Conservation (phyloP, 1,140 invertebrate genomes). For the Listronotus bonariensis region DNA sequence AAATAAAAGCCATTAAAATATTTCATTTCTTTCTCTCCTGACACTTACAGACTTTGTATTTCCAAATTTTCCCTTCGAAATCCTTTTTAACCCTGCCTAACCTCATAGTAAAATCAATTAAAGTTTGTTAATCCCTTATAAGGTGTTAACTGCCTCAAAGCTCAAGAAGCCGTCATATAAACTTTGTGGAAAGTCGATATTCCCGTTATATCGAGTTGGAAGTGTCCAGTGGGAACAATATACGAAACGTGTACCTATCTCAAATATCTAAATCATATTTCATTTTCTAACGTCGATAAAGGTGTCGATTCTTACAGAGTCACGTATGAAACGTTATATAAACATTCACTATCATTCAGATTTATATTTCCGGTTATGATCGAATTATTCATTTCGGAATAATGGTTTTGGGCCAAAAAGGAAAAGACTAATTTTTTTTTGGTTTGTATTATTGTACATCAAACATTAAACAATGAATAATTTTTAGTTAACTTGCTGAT, state of each 20-base stretch:
- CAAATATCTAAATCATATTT: conserved; percentile 13
- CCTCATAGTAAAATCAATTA: conserved; percentile 17
- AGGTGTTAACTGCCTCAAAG: conserved; percentile 1
- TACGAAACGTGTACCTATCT: conserved; percentile 8
- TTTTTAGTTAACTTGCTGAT: no score
- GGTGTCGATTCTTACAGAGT: background rate
- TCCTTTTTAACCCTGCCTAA: background rate
- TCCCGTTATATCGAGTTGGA: conserved; percentile 7
- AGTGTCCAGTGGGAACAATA: conserved; percentile 7
- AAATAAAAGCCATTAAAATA: no score
- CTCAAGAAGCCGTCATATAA: background rate
- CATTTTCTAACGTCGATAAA: conserved; percentile 4
- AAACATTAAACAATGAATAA: no score
- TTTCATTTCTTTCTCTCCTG: no score
- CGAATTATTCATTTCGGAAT: no score
- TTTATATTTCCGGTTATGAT: no score
- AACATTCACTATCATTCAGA: no score
- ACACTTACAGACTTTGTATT: no score
- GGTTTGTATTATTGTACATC: no score
- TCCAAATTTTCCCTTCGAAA: background rate
- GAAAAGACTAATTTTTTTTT: no score
- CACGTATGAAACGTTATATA: no score
- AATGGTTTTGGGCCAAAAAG: no score
- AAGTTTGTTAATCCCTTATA: conserved; percentile 17
- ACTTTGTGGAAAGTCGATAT: background rate